phyloP scores from a whole-genome alignment of 64 coral and sea anemone species.

The Porites lutea region DNA sequence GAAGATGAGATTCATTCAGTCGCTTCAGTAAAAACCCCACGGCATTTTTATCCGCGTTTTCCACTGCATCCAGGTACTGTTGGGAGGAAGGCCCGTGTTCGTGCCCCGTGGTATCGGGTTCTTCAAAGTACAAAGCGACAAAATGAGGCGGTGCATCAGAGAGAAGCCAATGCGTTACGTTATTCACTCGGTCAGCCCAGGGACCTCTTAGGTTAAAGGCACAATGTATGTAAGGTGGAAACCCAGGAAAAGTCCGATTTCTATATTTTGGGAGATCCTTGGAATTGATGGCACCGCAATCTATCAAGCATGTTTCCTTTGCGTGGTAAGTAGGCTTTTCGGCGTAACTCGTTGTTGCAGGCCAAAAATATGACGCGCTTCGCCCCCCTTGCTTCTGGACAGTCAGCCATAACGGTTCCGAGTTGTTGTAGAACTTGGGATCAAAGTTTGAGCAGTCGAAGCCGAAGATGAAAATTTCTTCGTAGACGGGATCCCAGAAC shows the following conservation, averaged over 20 bases:
- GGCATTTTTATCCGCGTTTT: conserved; percentile 48
- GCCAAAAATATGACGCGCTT: conserved; percentile 37
- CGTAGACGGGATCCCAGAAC: conserved; percentile 87
- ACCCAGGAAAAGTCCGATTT: neutral
- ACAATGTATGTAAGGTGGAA: conserved; percentile 38
- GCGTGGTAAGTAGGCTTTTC: conserved; percentile 33
- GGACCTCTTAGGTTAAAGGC: neutral
- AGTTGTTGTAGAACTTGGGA: conserved; percentile 78
- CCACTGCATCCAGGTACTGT: conserved; percentile 52
- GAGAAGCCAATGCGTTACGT: conserved; percentile 45
- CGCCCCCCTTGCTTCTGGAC: conserved; percentile 55
- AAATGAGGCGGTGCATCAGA: conserved; percentile 62
- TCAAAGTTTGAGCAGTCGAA: conserved; percentile 78
- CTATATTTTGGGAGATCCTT: conserved; percentile 55
- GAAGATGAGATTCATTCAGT: conserved; percentile 2
- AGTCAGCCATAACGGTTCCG: conserved; percentile 90
- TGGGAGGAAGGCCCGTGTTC: conserved; percentile 46
- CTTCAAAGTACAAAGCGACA: conserved; percentile 70
- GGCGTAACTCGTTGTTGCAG: conserved; percentile 29
- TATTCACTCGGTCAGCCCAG: conserved; percentile 45
- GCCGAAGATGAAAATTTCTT: conserved; percentile 71
- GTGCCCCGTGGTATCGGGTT: conserved; percentile 63
- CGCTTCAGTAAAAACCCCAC: conserved; percentile 59
- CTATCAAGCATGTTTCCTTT: conserved; percentile 7
- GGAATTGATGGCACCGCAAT: conserved; percentile 4